A percentile compares a stretch with the other conserved stretches of the same genome.
phyloP scores from a whole-genome alignment of 1,140 invertebrate genomes.

The Lepidostoma basale region DNA sequence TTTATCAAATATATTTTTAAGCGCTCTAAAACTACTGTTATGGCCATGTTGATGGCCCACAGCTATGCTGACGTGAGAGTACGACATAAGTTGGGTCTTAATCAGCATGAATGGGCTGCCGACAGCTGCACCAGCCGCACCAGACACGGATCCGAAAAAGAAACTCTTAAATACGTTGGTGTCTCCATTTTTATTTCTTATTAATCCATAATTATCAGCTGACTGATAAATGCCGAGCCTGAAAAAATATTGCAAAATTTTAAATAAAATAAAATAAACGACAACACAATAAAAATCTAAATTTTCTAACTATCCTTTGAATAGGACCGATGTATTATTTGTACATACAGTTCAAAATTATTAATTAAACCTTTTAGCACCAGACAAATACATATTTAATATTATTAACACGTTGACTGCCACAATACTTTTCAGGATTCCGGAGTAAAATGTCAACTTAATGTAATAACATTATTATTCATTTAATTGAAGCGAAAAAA shows the following conservation, averaged over 20 bases:
- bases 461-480: too few species aligned
- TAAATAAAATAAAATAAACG: background rate
- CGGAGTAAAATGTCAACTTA: too few species aligned
- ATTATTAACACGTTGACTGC: too few species aligned
- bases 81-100: conserved; percentile 90
- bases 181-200: conserved; percentile 55
- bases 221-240: conserved; percentile 60
- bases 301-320: conserved; percentile 1
- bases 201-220: conserved; percentile 56
- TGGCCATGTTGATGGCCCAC: conserved; percentile 89
- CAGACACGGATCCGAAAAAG: conserved; percentile 55
- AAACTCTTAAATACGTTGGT: conserved; percentile 56
- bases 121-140: conserved; percentile 54
- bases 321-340: too few species aligned
- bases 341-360: too few species aligned
- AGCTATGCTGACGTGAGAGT: conserved; percentile 77
- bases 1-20: conserved; percentile 71
- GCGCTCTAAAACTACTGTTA: conserved; percentile 69
- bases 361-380: too few species aligned
- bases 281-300: background rate
- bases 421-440: too few species aligned
- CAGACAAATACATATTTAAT: too few species aligned
- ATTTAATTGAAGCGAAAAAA: too few species aligned
- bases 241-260: conserved; percentile 11
- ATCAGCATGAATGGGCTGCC: conserved; percentile 82